Evolutionary conservation across 37 sponge, comb jelly and placozoan genomes (phyloP).

Genomic region (Dysidea cf. avara): DNA sequence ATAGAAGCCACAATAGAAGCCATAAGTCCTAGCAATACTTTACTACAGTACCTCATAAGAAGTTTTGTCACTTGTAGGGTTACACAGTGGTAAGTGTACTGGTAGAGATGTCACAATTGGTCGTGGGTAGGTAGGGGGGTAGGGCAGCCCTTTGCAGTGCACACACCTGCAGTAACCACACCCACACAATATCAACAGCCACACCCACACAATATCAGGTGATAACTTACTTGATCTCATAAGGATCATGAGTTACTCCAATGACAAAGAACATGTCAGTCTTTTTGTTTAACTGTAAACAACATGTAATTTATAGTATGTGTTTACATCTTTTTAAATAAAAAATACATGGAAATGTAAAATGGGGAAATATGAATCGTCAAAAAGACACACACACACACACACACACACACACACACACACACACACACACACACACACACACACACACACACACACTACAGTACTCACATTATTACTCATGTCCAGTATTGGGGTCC

Average conservation of each 20-base stretch:
- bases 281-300: conserved; percentile 25
- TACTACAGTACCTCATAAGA: conserved; percentile 72
- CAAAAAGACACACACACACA: too few species aligned
- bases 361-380: too few species aligned
- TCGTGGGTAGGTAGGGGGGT: conserved; percentile 69
- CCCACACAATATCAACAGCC: neutral
- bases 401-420: too few species aligned
- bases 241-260: conserved; percentile 68
- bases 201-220: neutral
- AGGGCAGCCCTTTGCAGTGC: conserved; percentile 65
- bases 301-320: too few species aligned
- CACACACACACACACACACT: too few species aligned
- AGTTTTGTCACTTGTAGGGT: conserved; percentile 51
- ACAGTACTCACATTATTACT: too few species aligned
- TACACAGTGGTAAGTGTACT: conserved; percentile 71
- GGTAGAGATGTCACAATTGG: conserved; percentile 72
- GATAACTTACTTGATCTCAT: conserved; percentile 67
- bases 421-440: too few species aligned
- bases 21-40: too few species aligned
- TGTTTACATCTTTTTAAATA: too few species aligned
- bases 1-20: too few species aligned
- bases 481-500: too few species aligned
- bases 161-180: conserved; percentile 43
- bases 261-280: conserved; percentile 67
- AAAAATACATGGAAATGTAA: too few species aligned